These are phyloP conservation scores for Stichopus horrens DNA, from an alignment of 53 echinoderm and acorn worm species.

Conservation along the genomic window DNA sequence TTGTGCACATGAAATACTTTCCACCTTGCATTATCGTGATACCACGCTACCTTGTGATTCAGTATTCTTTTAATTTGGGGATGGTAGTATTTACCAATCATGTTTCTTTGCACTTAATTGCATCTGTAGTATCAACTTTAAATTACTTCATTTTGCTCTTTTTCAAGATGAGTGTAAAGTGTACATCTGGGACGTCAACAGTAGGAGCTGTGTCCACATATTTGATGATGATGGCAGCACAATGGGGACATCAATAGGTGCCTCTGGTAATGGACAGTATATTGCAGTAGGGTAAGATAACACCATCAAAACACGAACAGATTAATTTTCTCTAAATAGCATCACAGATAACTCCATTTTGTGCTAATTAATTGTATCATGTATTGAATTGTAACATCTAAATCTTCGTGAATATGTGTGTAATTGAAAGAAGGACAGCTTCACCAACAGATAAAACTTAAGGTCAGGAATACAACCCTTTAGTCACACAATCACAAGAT, in stretches of 20 bases:
- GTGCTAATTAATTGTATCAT: background rate
- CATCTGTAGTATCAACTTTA: background rate
- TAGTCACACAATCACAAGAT: background rate
- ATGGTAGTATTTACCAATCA: too few species aligned
- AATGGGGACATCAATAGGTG: slow-evolving; percentile 75
- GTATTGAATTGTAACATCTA: background rate
- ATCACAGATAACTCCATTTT: background rate
- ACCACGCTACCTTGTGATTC: too few species aligned
- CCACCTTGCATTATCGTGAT: too few species aligned
- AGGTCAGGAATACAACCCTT: background rate
- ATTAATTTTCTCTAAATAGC: background rate
- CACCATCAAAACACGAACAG: background rate
- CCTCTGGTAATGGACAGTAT: slow-evolving; percentile 68
- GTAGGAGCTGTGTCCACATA: slow-evolving; percentile 76
- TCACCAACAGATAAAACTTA: background rate
- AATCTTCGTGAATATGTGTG: background rate
- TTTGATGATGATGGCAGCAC: slow-evolving; percentile 88
- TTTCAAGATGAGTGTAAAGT: slow-evolving; percentile 89
- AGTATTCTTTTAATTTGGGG: too few species aligned
- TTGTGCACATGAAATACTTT: too few species aligned
- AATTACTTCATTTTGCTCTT: background rate
- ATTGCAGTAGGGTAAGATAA: slow-evolving; percentile 82
- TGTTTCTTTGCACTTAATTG: too few species aligned
- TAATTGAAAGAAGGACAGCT: background rate
- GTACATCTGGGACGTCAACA: slow-evolving; percentile 91